Conservation (phyloP, 2,888 invertebrate species). For the Abrostola tripartita region DNA sequence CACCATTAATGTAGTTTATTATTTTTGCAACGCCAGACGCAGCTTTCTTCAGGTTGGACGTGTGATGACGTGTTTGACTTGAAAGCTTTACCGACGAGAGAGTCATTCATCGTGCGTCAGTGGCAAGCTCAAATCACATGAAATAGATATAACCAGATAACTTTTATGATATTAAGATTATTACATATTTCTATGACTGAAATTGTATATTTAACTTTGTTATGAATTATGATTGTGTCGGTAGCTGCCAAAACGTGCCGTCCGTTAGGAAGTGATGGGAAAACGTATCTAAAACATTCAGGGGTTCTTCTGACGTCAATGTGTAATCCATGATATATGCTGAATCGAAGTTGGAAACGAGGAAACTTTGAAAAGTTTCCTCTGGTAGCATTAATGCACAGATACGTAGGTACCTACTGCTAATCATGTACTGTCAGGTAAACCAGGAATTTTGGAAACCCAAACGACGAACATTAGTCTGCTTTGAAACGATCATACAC, state of each 20-base stretch:
- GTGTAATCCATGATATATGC: slow-evolving; percentile 31
- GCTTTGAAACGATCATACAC: too few relatives aligned
- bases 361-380: too few relatives aligned
- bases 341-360: neutral
- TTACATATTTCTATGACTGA: slow-evolving; percentile 57
- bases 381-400: too few relatives aligned
- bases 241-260: slow-evolving; percentile 82
- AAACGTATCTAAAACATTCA: slow-evolving; percentile 69
- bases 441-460: too few relatives aligned
- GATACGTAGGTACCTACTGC: too few relatives aligned
- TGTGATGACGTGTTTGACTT: slow-evolving; percentile 40
- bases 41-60: slow-evolving; percentile 38
- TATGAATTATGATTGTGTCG: slow-evolving; percentile 73
- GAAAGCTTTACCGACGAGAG: slow-evolving; percentile 43
- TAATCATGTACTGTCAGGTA: too few relatives aligned
- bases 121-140: slow-evolving; percentile 42
- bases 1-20: slow-evolving; percentile 13
- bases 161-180: slow-evolving; percentile 60
- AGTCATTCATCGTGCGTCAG: slow-evolving; percentile 54
- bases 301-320: slow-evolving; percentile 64
- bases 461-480: too few relatives aligned
- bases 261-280: slow-evolving; percentile 67
- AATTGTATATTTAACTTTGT: slow-evolving; percentile 70
- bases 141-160: slow-evolving; percentile 49
- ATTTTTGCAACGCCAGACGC: slow-evolving; percentile 14